A percentile compares a stretch with the other conserved stretches of the same genome.
These are phyloP conservation scores for Melanargia galathea DNA, from an alignment of 2,888 invertebrate genomes.

Conservation along the genomic window DNA sequence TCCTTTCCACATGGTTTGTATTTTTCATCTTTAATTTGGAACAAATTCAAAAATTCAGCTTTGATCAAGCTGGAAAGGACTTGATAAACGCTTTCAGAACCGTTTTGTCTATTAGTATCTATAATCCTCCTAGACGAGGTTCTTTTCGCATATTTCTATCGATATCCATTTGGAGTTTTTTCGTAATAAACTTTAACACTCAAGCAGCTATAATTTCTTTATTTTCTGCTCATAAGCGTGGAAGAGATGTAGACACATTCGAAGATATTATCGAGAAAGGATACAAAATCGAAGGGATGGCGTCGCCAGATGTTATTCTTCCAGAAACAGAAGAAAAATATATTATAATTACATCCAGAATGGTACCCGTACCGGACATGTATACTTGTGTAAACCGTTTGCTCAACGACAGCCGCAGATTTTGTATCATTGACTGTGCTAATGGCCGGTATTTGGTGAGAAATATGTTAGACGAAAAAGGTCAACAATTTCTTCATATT, in stretches of 20 bases:
- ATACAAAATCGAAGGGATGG: conserved; percentile 67
- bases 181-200: conserved; percentile 66
- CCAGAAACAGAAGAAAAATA: conserved; percentile 65
- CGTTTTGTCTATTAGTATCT: conserved; percentile 56
- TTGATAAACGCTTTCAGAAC: conserved; percentile 65
- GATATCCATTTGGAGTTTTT: conserved; percentile 68
- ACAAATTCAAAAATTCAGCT: conserved; percentile 49
- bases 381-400: conserved; percentile 59
- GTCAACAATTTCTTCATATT: conserved; percentile 70
- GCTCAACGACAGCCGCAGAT: conserved; percentile 57
- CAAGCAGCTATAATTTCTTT: conserved; percentile 74
- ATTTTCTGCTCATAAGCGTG: conserved; percentile 67
- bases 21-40: conserved; percentile 58
- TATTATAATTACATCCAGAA: conserved; percentile 59
- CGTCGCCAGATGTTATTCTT: conserved; percentile 69
- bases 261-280: conserved; percentile 69
- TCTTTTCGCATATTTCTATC: conserved; percentile 65
- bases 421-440: conserved; percentile 73
- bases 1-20: conserved; percentile 63
- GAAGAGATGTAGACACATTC: conserved; percentile 71
- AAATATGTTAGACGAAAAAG: conserved; percentile 63
- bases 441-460: conserved; percentile 61
- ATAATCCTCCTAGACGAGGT: conserved; percentile 56
- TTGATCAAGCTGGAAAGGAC: conserved; percentile 68
- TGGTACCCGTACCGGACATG: conserved; percentile 55